Evolutionary conservation across 2,888 invertebrate genomes (phyloP).

Genomic region (Ochropleura plecta): DNA sequence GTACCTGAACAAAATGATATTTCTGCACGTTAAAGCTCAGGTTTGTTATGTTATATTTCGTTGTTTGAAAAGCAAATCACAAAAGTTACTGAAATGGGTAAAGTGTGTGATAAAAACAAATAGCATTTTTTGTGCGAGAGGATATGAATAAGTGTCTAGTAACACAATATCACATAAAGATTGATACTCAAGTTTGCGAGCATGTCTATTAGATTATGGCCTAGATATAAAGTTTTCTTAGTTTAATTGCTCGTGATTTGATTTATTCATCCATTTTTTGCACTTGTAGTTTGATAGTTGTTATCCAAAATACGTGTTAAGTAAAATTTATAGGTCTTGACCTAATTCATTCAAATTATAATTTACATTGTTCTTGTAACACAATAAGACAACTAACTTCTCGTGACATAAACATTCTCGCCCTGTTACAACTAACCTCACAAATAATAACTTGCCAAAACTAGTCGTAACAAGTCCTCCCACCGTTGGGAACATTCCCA

Average conservation of each 20-base stretch:
- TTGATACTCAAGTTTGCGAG: not conserved
- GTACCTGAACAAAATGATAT: not conserved
- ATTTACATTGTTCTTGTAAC: not conserved
- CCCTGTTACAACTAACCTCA: not conserved
- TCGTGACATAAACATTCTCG: not conserved
- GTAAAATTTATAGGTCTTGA: not conserved
- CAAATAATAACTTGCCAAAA: conserved; percentile 25
- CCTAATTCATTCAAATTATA: not conserved
- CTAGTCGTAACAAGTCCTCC: conserved; percentile 8
- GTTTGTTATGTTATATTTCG: not conserved
- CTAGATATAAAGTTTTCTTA: not conserved
- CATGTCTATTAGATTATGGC: not conserved
- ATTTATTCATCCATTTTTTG: not conserved
- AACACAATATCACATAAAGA: not conserved
- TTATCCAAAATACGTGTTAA: not conserved
- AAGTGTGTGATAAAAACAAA: not conserved
- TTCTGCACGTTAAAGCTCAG: not conserved
- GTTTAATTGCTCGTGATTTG: not conserved
- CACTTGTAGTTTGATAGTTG: not conserved
- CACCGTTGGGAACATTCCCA: conserved; percentile 15
- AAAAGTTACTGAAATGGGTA: not conserved
- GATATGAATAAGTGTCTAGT: not conserved
- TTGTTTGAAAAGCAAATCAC: not conserved
- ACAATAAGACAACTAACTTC: not conserved
- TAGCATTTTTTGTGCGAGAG: not conserved